phyloP scores from a whole-genome alignment of 2,113 vertebrate species.

The Syrrhaptes paradoxus region DNA sequence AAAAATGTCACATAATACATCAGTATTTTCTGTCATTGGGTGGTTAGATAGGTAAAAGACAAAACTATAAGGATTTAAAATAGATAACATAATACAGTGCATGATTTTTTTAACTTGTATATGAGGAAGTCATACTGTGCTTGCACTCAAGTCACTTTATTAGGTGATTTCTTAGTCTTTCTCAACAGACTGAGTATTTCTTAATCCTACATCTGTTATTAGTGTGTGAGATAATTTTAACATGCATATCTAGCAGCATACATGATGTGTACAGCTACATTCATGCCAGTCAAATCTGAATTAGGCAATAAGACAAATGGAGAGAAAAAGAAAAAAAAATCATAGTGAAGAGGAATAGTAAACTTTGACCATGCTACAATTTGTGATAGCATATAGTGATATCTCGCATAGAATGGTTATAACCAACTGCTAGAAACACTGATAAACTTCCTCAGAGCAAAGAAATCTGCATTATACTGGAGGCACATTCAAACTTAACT shows the following conservation, averaged over 20 bases:
- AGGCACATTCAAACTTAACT: not conserved
- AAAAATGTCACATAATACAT: not conserved
- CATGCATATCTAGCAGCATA: not conserved
- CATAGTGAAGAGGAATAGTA: not conserved
- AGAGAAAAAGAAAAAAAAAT: not conserved
- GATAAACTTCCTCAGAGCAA: not conserved
- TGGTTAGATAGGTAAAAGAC: not conserved
- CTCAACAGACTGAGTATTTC: not conserved
- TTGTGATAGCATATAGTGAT: not conserved
- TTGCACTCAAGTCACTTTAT: not conserved
- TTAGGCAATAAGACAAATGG: not conserved
- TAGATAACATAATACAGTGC: not conserved
- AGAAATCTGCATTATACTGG: not conserved
- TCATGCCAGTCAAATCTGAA: not conserved
- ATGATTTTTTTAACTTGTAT: not conserved
- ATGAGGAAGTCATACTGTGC: not conserved
- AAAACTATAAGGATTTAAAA: not conserved
- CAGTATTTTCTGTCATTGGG: not conserved
- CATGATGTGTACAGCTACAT: not conserved
- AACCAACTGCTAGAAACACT: not conserved
- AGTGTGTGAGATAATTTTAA: not conserved
- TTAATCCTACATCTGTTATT: not conserved
- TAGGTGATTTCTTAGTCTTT: not conserved
- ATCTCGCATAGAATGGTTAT: not conserved
- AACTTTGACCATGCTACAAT: not conserved